Percentiles rank a stretch among this genome's conserved stretches.
Evolutionary conservation across 2,113 vertebrate species (phyloP).

Genomic region (Prunella himalayana): DNA sequence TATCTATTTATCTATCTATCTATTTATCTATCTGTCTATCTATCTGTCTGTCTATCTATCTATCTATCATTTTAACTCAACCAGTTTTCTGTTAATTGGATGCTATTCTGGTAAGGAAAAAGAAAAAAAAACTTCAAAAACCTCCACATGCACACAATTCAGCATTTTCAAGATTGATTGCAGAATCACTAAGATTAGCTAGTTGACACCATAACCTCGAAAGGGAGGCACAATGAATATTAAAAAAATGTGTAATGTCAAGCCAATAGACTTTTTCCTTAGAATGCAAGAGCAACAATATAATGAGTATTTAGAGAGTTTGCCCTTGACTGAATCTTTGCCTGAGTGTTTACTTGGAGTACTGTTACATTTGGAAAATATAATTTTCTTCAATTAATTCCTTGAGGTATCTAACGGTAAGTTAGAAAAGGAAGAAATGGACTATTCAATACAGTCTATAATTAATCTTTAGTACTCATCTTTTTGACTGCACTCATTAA

Average conservation of each 20-base stretch:
- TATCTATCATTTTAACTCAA: not conserved
- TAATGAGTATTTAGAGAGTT: not conserved
- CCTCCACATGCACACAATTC: rapidly evolving
- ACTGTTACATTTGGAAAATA: not conserved
- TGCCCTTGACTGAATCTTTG: not conserved
- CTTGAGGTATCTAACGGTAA: not conserved
- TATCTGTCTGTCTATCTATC: not conserved
- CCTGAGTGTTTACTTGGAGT: not conserved
- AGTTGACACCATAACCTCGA: not conserved
- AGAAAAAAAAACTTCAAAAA: not conserved
- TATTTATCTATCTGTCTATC: too few relatives aligned
- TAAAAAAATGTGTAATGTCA: not conserved
- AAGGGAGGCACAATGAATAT: not conserved
- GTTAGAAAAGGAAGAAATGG: not conserved
- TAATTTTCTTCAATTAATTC: not conserved
- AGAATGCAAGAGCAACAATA: not conserved
- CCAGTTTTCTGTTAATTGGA: not conserved
- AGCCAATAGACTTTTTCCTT: not conserved
- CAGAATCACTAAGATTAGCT: not conserved
- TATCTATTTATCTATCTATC: not conserved
- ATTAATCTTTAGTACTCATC: not conserved
- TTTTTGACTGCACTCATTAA: not conserved
- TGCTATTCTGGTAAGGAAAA: not conserved
- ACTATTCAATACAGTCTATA: not conserved
- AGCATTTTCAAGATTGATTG: not conserved